Conservation (phyloP, 2,113 vertebrate genomes). For the Leptocoma aspasia region DNA sequence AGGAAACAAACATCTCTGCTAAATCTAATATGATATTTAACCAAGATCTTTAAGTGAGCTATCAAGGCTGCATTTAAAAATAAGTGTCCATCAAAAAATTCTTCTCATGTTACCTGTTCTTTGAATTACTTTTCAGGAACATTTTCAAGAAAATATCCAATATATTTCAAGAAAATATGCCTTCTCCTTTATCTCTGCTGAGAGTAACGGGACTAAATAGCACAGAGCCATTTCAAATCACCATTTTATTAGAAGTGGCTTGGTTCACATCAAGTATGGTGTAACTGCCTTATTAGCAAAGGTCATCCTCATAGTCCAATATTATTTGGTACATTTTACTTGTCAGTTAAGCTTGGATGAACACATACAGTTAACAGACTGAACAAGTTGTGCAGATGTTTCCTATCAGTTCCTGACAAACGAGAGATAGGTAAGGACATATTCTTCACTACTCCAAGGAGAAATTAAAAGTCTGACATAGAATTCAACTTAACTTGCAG, state of each 20-base stretch:
- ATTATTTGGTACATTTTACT: conserved; percentile 17
- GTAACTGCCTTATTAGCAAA: conserved; percentile 52
- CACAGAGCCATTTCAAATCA: not conserved
- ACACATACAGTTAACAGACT: conserved; percentile 56
- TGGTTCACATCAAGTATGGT: not conserved
- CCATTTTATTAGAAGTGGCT: not conserved
- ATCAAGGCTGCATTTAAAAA: not conserved
- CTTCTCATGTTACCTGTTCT: not conserved
- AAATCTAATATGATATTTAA: conserved; percentile 31
- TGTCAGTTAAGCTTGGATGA: conserved; percentile 53
- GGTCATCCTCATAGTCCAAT: conserved; percentile 23
- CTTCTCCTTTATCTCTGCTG: not conserved
- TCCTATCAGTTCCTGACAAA: conserved; percentile 64
- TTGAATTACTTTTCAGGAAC: not conserved
- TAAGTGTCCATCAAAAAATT: not conserved
- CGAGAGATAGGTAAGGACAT: conserved; percentile 39
- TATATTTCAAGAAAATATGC: not conserved
- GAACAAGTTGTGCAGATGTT: conserved; percentile 62
- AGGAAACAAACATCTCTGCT: conserved; percentile 26
- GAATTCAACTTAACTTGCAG: not conserved
- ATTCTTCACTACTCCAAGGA: conserved; percentile 7
- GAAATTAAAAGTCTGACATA: conserved; percentile 41
- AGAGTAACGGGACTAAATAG: not conserved
- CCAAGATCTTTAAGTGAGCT: not conserved
- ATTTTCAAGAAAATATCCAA: not conserved